Percentiles rank a stretch among this genome's conserved stretches.
Conservation (phyloP, 2,113 vertebrate species). For the Chaetodon trifascialis region DNA sequence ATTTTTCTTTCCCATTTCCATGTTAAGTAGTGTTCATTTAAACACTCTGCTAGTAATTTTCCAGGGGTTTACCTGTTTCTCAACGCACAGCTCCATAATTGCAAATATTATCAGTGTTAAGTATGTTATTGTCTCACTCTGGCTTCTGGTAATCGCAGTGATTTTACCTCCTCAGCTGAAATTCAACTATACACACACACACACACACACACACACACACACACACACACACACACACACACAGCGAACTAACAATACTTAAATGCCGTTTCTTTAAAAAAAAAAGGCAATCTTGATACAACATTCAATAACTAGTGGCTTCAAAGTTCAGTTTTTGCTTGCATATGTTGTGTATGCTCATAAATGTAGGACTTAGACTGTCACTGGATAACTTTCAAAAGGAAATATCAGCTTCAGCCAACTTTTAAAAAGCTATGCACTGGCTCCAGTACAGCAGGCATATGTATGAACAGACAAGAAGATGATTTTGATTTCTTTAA, state of each 20-base stretch:
- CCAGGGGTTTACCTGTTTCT: constrained; percentile 11
- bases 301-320: neutral
- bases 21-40: constrained; percentile 49
- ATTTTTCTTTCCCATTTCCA: constrained; percentile 49
- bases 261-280: neutral
- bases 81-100: constrained; percentile 20
- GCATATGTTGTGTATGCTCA: neutral
- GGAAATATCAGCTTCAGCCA: constrained; percentile 9
- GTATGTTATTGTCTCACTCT: constrained; percentile 16
- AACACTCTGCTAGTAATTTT: constrained; percentile 13
- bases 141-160: constrained; percentile 3
- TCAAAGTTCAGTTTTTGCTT: neutral
- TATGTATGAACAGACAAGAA: constrained; percentile 15
- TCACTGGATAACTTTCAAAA: neutral
- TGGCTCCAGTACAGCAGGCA: neutral
- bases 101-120: constrained; percentile 34
- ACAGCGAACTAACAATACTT: neutral
- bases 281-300: neutral
- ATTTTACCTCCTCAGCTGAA: constrained; percentile 15
- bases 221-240: too few species aligned
- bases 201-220: too few species aligned
- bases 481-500: constrained; percentile 20
- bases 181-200: neutral
- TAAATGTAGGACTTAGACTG: neutral
- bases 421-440: constrained; percentile 6